Evolutionary conservation across 2,888 invertebrate genomes (phyloP).

Genomic region (Hylaea fasciaria): DNA sequence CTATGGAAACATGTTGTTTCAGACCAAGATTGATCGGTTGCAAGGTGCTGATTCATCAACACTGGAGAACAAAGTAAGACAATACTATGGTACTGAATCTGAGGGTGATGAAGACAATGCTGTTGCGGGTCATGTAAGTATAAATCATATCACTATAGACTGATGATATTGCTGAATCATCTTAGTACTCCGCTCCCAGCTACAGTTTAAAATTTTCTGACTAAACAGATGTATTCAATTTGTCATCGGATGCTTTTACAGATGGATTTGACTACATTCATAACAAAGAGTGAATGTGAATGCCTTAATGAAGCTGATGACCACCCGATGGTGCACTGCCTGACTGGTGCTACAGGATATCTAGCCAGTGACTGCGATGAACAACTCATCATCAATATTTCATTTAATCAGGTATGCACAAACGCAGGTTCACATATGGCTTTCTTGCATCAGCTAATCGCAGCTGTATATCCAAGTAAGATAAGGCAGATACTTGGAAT

Average conservation of each 20-base stretch:
- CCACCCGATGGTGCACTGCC: constrained; percentile 91
- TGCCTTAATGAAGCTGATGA: constrained; percentile 98
- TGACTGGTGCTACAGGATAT: constrained; percentile 88
- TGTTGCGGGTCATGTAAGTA: constrained; percentile 92
- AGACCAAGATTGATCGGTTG: constrained; percentile 93
- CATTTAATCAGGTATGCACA: constrained; percentile 88
- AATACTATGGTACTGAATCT: constrained; percentile 90
- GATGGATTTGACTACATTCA: constrained; percentile 95
- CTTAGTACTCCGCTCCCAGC: no score
- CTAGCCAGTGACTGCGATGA: constrained; percentile 98
- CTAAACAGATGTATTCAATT: no score
- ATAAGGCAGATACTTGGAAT: no score
- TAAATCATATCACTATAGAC: neutral
- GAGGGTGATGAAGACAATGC: constrained; percentile 87
- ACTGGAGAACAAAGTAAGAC: constrained; percentile 95
- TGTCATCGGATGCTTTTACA: constrained; percentile 62
- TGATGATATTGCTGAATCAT: neutral
- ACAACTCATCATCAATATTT: constrained; percentile 93
- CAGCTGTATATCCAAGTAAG: no score
- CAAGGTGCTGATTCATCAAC: constrained; percentile 94
- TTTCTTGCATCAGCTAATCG: no score
- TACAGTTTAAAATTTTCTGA: no score
- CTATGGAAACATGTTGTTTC: constrained; percentile 19
- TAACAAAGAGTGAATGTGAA: constrained; percentile 95
- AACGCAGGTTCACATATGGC: no score